A percentile compares a stretch with the other conserved stretches of the same genome.
Conservation (phyloP, 2,797 vertebrate species). For the Coracias cyanogaster region DNA sequence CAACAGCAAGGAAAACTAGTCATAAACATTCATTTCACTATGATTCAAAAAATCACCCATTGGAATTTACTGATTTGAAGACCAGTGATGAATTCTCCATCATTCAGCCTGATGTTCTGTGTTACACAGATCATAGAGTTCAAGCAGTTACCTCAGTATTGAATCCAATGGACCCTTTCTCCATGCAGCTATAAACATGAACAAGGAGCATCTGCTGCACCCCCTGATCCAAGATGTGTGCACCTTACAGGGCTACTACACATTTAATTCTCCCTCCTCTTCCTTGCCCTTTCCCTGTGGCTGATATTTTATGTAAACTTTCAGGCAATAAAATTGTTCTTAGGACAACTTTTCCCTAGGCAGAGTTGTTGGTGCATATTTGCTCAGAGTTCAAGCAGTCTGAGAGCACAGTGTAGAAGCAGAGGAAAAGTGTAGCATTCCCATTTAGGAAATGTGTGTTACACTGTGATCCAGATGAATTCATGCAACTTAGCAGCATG, state of each 20-base stretch:
- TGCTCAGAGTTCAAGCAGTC: background rate
- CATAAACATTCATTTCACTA: background rate
- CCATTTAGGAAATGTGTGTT: background rate
- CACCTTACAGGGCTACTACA: background rate
- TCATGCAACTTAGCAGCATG: background rate
- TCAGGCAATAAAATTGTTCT: background rate
- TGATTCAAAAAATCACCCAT: background rate
- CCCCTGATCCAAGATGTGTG: accelerated
- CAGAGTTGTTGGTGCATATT: background rate
- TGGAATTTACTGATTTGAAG: background rate
- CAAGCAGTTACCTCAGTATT: accelerated
- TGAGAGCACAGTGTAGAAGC: background rate
- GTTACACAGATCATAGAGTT: background rate
- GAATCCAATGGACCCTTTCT: background rate
- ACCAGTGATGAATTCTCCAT: background rate
- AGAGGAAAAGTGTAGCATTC: background rate
- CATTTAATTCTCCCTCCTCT: background rate
- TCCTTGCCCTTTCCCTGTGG: background rate
- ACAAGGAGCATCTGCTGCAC: background rate
- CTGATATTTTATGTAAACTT: background rate
- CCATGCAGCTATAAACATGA: accelerated
- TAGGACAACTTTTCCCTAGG: background rate
- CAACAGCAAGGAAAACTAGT: background rate
- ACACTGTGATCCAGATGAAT: background rate
- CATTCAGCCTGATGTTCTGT: background rate